Evolutionary conservation across 2,797 vertebrate genomes (phyloP).

Genomic region (Sarcoramphus papa): DNA sequence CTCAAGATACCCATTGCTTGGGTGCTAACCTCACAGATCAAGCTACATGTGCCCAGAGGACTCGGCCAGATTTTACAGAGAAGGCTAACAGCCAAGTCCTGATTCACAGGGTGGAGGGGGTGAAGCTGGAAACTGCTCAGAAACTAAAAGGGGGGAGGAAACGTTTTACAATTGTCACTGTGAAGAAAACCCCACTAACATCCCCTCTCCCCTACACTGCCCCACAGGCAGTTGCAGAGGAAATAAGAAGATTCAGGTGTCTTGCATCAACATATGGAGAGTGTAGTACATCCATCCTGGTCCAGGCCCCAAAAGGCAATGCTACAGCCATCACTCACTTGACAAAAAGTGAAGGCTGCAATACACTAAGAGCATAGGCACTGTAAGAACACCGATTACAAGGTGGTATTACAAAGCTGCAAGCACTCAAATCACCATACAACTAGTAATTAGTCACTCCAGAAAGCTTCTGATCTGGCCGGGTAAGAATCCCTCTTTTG

Average conservation of each 20-base stretch:
- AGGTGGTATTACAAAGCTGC: slow-evolving; percentile 53
- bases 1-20: background rate
- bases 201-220: background rate
- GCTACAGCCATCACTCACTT: slow-evolving; percentile 51
- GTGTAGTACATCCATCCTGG: background rate
- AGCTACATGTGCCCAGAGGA: background rate
- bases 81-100: background rate
- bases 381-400: slow-evolving; percentile 50
- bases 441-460: slow-evolving; percentile 60
- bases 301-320: slow-evolving; percentile 22
- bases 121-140: background rate
- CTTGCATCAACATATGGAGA: background rate
- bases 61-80: background rate
- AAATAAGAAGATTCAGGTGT: background rate
- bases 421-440: slow-evolving; percentile 59
- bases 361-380: slow-evolving; percentile 34
- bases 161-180: background rate
- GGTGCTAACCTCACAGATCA: background rate
- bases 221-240: background rate
- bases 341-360: slow-evolving; percentile 44
- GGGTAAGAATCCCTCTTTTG: slow-evolving; percentile 18
- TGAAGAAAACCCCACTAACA: background rate
- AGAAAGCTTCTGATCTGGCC: slow-evolving; percentile 57
- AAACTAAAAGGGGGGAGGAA: background rate
- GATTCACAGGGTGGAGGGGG: fast-evolving